Evolutionary conservation across 1,140 invertebrate genomes (phyloP), one percentile per base, ranked within the genome.

Genomic region (Amphibalanus amphitrite): DNA sequence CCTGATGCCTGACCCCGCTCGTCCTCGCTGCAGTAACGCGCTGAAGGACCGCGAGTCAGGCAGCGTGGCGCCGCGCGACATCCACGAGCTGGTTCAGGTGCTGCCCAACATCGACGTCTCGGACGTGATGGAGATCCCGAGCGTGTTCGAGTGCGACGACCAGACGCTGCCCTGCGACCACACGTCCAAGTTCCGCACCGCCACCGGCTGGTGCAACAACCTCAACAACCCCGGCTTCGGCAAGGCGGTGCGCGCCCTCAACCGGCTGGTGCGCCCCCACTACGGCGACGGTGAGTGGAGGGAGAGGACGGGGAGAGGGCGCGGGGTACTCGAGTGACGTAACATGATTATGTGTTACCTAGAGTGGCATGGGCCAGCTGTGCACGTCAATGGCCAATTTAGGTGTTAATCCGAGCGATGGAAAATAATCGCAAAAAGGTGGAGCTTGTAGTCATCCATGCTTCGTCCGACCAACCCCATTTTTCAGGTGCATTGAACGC

Each of bases 121-220:
- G 29, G 79, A 82, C 71, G 77, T 81, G 33, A 76, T 82, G 71
- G 80, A 82, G 20, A 78, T 83, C 71, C 80, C 81, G 26, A 78
- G 80, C 75, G 79, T 81, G 38, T 82, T 81, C 74, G 77, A 79
- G 71, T 83, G 82, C 72, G 82, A 83, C 69, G 82, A 84, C 72
- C 80, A 81, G 72, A 80, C 80, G 23, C 75, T 84, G 17, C 85
- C 85, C 23, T 86, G 85, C 75, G 85, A 86, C 75, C 84, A 86
- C 73, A 86, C 85, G 0, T 77, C 80, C 28, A 80, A 79, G 74
- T 86, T 83, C 76, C 77, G 85, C 10, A 83, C 81, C 0, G 78
- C 80, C 25, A 84, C 83, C 29, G 85, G 85, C n/a, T 86, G 85
- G 84, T 86, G 85, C 73, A 86, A 86, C 74, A 87, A 86, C 74